Evolutionary conservation across 2,113 vertebrate genomes (phyloP).

Genomic region (Nothoprocta pentlandii): DNA sequence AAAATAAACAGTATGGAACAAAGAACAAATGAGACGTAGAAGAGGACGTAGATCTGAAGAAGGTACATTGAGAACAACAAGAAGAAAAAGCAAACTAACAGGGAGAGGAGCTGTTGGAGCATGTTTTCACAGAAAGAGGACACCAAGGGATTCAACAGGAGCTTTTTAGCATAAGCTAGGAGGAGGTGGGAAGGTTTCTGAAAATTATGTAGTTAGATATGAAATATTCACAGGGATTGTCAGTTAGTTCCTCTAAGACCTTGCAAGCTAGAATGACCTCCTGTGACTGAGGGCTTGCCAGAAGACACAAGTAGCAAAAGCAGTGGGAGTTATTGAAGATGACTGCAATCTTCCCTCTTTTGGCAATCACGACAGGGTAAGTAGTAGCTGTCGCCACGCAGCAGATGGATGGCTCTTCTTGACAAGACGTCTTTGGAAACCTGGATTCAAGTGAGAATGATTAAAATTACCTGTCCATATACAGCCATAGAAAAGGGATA

Average conservation of each 20-base stretch:
- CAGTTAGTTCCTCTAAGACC: neutral
- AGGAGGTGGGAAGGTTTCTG: neutral
- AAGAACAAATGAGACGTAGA: neutral
- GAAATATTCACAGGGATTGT: neutral
- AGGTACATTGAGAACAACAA: neutral
- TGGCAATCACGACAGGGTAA: conserved; percentile 10
- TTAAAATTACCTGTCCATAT: neutral
- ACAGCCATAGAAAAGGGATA: neutral
- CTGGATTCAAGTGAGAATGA: neutral
- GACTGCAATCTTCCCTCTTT: neutral
- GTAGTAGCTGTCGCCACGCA: neutral
- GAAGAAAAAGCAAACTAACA: neutral
- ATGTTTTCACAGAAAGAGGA: neutral
- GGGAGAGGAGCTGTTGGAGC: neutral
- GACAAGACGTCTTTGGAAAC: conserved; percentile 39
- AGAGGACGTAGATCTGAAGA: neutral
- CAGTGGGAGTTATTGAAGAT: neutral
- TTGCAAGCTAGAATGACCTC: conserved; percentile 19
- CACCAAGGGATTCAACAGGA: neutral
- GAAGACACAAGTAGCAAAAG: neutral
- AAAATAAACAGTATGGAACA: neutral
- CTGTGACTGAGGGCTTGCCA: neutral
- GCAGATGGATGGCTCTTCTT: neutral
- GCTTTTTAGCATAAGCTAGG: neutral
- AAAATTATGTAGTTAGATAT: neutral